Conservation (phyloP, 1,140 invertebrate genomes). For the Hermatobates lingyangjiaoensis region DNA sequence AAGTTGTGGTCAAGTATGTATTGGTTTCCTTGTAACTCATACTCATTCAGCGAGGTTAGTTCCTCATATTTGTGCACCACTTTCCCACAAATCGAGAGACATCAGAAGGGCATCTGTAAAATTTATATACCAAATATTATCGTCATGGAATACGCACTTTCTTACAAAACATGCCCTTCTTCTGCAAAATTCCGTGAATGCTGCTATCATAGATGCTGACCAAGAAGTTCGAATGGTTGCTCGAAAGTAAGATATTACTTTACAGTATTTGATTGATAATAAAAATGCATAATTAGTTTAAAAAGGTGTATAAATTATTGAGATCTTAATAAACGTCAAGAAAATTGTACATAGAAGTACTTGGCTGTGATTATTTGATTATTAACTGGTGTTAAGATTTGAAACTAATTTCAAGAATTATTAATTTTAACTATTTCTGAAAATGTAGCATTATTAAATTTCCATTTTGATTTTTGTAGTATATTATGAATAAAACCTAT, state of each 20-base stretch:
- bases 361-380: too few species aligned
- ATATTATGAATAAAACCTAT: neutral
- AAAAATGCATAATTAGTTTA: too few species aligned
- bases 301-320: too few species aligned
- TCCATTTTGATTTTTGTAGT: too few species aligned
- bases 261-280: too few species aligned
- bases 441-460: too few species aligned
- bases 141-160: constrained; percentile 60
- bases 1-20: constrained; percentile 65
- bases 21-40: constrained; percentile 76
- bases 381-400: too few species aligned
- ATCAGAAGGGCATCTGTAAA: constrained; percentile 68
- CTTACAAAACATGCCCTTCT: constrained; percentile 62
- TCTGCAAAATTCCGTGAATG: constrained; percentile 69
- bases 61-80: constrained; percentile 62
- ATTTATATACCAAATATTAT: constrained; percentile 63
- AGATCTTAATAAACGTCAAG: too few species aligned
- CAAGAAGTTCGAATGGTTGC: constrained; percentile 59
- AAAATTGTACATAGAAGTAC: too few species aligned
- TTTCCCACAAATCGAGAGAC: constrained; percentile 78
- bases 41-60: constrained; percentile 69
- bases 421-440: too few species aligned
- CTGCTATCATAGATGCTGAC: constrained; percentile 82
- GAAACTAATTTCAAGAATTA: too few species aligned
- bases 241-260: constrained; percentile 48